Evolutionary conservation across 2,113 vertebrate genomes (phyloP).

Genomic region (Alosa alosa): DNA sequence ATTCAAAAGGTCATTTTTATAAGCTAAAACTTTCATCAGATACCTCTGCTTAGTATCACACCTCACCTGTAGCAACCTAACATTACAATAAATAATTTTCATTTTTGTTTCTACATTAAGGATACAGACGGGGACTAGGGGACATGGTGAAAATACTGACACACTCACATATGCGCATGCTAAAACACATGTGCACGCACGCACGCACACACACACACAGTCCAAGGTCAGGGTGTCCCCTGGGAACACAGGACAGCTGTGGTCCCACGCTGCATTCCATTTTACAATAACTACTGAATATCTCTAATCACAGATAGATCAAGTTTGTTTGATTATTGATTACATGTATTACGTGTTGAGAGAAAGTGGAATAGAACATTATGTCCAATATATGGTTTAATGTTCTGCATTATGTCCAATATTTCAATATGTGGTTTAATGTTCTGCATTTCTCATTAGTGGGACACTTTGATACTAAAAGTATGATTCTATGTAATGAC

Average conservation of each 20-base stretch:
- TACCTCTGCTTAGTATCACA: not conserved
- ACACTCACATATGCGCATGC: not conserved
- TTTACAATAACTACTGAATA: not conserved
- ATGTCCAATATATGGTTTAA: too few species aligned
- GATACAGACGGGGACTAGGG: not conserved
- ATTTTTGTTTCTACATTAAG: not conserved
- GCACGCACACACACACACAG: constrained; percentile 3
- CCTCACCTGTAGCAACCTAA: not conserved
- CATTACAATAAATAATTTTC: too few species aligned
- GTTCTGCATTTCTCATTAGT: too few species aligned
- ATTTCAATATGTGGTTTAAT: too few species aligned
- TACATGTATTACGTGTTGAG: too few species aligned
- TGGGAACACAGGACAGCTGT: not conserved
- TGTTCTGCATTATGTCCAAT: too few species aligned
- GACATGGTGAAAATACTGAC: not conserved
- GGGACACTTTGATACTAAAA: too few species aligned
- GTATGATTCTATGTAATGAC: too few species aligned
- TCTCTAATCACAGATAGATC: not conserved
- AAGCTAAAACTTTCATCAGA: not conserved
- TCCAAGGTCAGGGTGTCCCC: not conserved
- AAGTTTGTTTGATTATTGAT: not conserved
- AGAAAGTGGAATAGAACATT: too few species aligned
- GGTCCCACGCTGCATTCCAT: not conserved
- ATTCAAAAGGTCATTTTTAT: not conserved
- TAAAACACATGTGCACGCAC: not conserved